Evolutionary conservation across 1,140 invertebrate species (phyloP).

Genomic region (Spodoptera frugiperda): DNA sequence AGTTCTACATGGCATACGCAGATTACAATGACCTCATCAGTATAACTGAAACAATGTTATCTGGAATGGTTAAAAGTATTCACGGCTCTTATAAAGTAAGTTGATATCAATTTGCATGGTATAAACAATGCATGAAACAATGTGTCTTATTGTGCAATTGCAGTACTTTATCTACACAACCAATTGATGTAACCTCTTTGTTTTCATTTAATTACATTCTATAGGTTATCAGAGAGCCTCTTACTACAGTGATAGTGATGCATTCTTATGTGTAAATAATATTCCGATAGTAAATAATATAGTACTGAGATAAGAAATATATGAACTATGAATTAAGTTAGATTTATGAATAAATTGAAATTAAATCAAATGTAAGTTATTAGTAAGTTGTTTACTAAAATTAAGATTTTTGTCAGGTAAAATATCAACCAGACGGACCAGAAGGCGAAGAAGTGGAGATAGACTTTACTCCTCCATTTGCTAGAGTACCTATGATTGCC

Average conservation of each 20-base stretch:
- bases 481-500: conserved; percentile 95
- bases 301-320: background rate
- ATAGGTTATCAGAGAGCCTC: conserved; percentile 12
- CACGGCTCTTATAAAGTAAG: conserved; percentile 89
- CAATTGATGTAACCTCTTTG: conserved; percentile 3
- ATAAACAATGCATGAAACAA: background rate
- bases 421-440: conserved; percentile 97
- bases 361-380: too few species aligned
- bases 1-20: conserved; percentile 99
- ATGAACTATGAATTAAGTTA: background rate
- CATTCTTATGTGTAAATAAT: background rate
- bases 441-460: conserved; percentile 94
- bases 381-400: too few species aligned
- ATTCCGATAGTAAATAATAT: background rate
- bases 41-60: conserved; percentile 96
- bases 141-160: background rate
- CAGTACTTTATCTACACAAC: background rate
- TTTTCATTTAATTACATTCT: background rate
- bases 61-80: conserved; percentile 93
- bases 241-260: background rate
- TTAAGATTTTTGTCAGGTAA: conserved; percentile 88
- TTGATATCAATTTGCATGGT: conserved; percentile 16
- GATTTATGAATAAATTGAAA: too few species aligned
- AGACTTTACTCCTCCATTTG: conserved; percentile 99
- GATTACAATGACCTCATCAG: conserved; percentile 98